Evolutionary conservation across 2,797 vertebrate genomes (phyloP), one percentile per base, ranked within the genome.

Genomic region (Lycodopsis pacificus): DNA sequence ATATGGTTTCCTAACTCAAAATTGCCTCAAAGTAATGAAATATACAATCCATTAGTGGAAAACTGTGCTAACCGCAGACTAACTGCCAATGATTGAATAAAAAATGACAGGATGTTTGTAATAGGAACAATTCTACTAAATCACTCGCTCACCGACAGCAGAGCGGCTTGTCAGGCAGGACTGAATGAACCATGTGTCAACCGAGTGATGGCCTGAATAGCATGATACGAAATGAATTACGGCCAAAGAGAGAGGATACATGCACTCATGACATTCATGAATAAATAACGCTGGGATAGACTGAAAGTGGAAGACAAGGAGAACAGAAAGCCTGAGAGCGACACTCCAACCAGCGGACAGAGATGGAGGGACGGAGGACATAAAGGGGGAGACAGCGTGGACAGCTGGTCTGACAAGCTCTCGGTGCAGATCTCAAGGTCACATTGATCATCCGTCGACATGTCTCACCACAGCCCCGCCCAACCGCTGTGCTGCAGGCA

Each of bases 351-450:
- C 68, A n/a, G 70, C 54, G 75, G 73, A 38, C 13, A 1, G 64
- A 65, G 49, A 80, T 44, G 32, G 36, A 78, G 65, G 59, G 59
- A 73, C 25, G 38, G 54, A 59, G 42, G 54, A 56, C 56, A 58
- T 63, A 49, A 49, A 68, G 74, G 51, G 51, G 51, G 19, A 38
- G 56, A 56, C 25, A 7, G 65, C 7, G 11, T 4, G 42, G 58
- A 69, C 71, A 62, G 77, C 57, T 9, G 59, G 65, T 68, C 70
- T 57, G 65, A 82, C 67, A 62, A 67, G 65, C 72, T 71, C 79
- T 40, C 6, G 34, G 59, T 68, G 61, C 75, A 87, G 77, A 85
- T 83, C 79, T 93, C 93, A 93, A 93, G 90, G 93, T 94, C 89
- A 85, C 88, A 92, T 82, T 73, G 87, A 93, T 94, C 83, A 86